Base-by-base conservation (phyloP, 2,797 vertebrate genomes). In the Hyperoplus immaculatus region DNA sequence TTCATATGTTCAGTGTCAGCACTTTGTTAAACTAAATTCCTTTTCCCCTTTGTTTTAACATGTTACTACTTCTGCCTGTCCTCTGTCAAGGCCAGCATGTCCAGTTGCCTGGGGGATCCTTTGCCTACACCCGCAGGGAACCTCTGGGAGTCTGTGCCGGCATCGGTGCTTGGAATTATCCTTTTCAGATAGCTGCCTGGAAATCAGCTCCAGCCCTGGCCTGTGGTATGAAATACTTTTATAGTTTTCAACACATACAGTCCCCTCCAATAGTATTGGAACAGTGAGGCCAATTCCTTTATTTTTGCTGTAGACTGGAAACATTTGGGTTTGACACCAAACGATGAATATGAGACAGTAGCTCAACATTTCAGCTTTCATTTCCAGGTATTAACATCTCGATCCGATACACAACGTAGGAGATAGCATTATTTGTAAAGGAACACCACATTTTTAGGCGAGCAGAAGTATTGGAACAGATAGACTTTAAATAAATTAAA, bases 161-260 rank as follows among this genome's bases (percentile, higher is more conserved):
- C 38, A 99, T 99, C 4, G 98, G 98, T 50, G 98, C 98, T 2
- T 99, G 98, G 98, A 99, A 99, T 92, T 99, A 98, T 88, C 98
- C 98, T 60, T 98, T 99, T 83, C 98, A 99, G 92, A 98, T 97
- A 1, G 97, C 95, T 55, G 96, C 96, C 68, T 99, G 97, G 97
- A 99, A 99, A 90, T 96, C 96, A 0, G 97, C 97, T 51, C 98
- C 98, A 0, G 97, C 98, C 3, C 92, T 99, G 63, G 97, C 98
- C 15, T 99, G 98, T 2, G 98, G 98, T 99, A 95, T 82, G 71
- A 1, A 15, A 72, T 39, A 42, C 39, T 69, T 45, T 6, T 11
- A 5, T 60, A 29, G 36, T 38, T 4, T 7, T 54, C 0, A 51
- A 69, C 21, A 56, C n/a, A 69, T 18, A 9, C 29, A 29, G 29